Base-by-base conservation (phyloP, 2,797 vertebrate species). In the Sebastes kiyomatsui region DNA sequence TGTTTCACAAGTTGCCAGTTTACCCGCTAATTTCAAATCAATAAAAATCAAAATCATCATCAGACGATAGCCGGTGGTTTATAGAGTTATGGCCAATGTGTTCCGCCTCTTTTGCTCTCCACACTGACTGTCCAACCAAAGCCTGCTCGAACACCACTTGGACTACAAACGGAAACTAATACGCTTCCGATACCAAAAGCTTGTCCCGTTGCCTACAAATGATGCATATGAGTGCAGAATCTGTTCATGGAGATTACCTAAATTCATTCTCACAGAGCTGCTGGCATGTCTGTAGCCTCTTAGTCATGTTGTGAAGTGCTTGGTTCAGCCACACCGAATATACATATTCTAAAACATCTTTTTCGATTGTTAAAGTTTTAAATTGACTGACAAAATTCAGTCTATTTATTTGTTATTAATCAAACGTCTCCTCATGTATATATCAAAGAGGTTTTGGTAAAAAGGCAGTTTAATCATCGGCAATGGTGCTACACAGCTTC, bases 161-260 rank as follows among this genome's bases (percentile, higher is more conserved):
- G 18, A 49, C 46, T 49, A 49, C 7, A 9, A 20, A 49, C 46
- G 1, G 46, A 49, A 49, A 49, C 46, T 0, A 49, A 0, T 0
- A 8, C 1, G 3, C 16, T 46, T 46, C 42, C 16, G 1, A 18
- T 46, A 46, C 16, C 46, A 20, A 49, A 49, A 20, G 0, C 52
- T 54, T 54, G n/a, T 54, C 52, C n/a, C 9, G 9, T 11, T 54
- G 20, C 20, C 52, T 54, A 16, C 52, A 22, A 8, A 2, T 54
- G 0, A 20, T 20, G 46, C 49, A 22, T 54, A 54, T 54, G 20
- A 54, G 20, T 54, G 20, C 52, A 49, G 18, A 49, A 49, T 49
- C 46, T 49, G 18, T 49, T 49, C 18, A 18, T 49, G 0, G 46
- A 49, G 18, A 20, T 49, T 49, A 49, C 46, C 46, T 49, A 49